Evolutionary conservation across 2,113 vertebrate genomes (phyloP), one percentile per base, ranked within the genome.

Genomic region (Heliornis fulica): DNA sequence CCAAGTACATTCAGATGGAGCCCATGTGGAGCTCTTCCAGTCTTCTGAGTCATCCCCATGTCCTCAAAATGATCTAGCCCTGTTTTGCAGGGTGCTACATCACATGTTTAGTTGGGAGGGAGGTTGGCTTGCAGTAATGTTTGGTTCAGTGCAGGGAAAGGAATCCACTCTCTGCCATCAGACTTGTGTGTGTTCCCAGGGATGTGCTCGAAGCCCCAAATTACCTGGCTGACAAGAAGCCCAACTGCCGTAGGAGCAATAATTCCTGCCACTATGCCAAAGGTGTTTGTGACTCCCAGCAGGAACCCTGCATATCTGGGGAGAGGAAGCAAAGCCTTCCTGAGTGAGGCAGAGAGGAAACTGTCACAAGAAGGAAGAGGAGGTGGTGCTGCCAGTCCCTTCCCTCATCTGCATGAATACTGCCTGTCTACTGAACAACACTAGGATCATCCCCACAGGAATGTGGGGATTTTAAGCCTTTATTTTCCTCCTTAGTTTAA

Each of bases 241-340:
- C 97, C 98, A 8, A 97, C 96, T 23, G 59, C 96, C 0, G 98
- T 97, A 9, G 98, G 98, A 26, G 98, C 98, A 26, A 97, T 5
- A 19, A 98, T 92, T 13, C 98, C 98, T 14, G 98, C 96, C 13
- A 97, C 96, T 22, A 92, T 98, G 65, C 96, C 98, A 38, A 97
- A 98, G 4, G 98, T 98, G 95, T 98, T 98, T 43, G 98, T 98
- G 97, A 98, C 97, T 83, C 98, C 98, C 74, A 98, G 90, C 60
- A 98, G 97, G 64, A 98, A 87, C 38, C 98, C 98, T 10, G 97
- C 97, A 2, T 98, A 98, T 50, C 98, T 98, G 78, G 61, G 26
- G 21, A 46, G 16, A 48, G 54, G 26, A 36, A 85, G 70, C 28
- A 17, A 64, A 77, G n/a, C 29, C 65, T 69, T 69, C 65, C 76